Evolutionary conservation across 23 tunicate species (phyloP).

Genomic region (Oikopleura albicans): DNA sequence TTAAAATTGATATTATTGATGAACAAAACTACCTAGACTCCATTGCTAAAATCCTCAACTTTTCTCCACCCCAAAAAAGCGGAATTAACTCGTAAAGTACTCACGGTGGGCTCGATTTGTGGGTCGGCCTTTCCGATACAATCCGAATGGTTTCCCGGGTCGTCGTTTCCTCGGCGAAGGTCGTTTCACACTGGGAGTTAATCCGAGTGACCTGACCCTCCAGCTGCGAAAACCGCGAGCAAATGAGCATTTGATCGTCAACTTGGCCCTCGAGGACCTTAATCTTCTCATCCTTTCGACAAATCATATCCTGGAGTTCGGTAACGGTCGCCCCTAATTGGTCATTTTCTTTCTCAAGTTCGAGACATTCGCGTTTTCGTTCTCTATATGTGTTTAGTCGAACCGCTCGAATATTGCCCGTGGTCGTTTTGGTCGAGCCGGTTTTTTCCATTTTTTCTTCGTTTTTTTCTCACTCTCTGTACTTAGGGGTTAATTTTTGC

Average conservation of each 20-base stretch:
- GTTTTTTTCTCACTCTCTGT: too few species aligned
- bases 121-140: too few species aligned
- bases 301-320: neutral
- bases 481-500: too few species aligned
- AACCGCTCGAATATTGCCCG: neutral
- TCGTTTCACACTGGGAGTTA: neutral
- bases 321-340: neutral
- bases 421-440: neutral
- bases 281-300: neutral
- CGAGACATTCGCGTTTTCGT: neutral
- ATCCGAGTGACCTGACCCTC: neutral
- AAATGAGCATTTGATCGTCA: neutral
- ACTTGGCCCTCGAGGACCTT: neutral
- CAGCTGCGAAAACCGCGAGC: neutral
- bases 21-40: too few species aligned
- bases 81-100: too few species aligned
- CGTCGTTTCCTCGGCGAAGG: neutral
- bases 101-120: too few species aligned
- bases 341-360: neutral
- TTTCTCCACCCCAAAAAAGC: too few species aligned
- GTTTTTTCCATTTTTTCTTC: neutral
- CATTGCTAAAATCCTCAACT: too few species aligned
- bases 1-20: too few species aligned
- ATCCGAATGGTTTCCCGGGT: neutral
- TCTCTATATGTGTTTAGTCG: constrained; percentile 3